These are phyloP conservation scores for Orientallactaga bullata DNA, from an alignment of 2,113 vertebrate species.

Conservation along the genomic window DNA sequence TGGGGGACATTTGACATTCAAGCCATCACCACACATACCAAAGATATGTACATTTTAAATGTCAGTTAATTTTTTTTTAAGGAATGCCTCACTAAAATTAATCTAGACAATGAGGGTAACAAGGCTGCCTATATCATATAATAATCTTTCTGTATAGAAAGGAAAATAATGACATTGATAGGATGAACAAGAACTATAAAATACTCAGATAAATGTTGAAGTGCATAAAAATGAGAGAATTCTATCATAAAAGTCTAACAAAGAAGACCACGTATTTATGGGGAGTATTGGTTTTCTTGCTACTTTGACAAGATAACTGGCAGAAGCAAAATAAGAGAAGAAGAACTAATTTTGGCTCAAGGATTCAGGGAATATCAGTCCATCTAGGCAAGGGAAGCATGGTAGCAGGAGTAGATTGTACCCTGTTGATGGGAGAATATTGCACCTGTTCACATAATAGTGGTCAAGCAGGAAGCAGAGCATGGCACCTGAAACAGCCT, in stretches of 20 bases:
- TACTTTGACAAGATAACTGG: neutral
- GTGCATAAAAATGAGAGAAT: neutral
- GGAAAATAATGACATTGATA: neutral
- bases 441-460: no score
- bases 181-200: neutral
- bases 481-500: no score
- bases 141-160: neutral
- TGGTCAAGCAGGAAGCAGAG: no score
- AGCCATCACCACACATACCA: neutral
- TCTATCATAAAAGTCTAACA: neutral
- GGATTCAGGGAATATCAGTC: no score
- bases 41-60: neutral
- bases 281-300: neutral
- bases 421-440: no score
- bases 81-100: neutral
- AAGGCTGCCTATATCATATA: neutral
- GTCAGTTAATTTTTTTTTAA: no score
- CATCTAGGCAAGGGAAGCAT: no score
- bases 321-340: neutral
- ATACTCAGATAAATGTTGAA: neutral
- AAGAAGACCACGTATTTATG: neutral
- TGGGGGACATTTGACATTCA: no score
- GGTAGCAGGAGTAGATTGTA: no score
- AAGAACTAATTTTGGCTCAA: no score
- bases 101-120: neutral